phyloP scores from a whole-genome alignment of 2,797 vertebrate species.

The Bufotes viridis region DNA sequence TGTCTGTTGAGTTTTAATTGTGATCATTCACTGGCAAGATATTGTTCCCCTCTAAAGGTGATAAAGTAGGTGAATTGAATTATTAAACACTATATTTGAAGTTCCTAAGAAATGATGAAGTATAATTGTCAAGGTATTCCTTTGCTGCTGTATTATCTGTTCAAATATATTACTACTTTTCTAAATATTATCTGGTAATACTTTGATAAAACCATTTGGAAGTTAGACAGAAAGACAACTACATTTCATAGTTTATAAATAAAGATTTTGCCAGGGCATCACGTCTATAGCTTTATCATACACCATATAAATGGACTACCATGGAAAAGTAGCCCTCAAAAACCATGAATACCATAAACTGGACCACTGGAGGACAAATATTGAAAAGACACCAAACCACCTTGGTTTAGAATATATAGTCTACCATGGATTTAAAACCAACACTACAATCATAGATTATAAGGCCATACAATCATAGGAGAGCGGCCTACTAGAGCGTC shows the following conservation, averaged over 20 bases:
- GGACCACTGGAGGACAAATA: too few relatives aligned
- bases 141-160: background rate
- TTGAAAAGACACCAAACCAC: too few relatives aligned
- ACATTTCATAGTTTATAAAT: background rate
- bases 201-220: background rate
- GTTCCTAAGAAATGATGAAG: background rate
- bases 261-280: background rate
- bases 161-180: background rate
- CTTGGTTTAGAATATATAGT: too few relatives aligned
- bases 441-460: too few relatives aligned
- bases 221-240: background rate
- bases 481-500: too few relatives aligned
- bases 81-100: background rate
- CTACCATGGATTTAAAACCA: too few relatives aligned
- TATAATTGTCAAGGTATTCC: slow-evolving; percentile 1
- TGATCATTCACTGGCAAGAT: slow-evolving; percentile 7
- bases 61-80: background rate
- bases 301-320: too few relatives aligned
- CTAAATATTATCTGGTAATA: background rate
- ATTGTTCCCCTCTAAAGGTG: background rate
- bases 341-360: too few relatives aligned
- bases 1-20: slow-evolving; percentile 29
- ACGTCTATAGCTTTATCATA: too few relatives aligned
- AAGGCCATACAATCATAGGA: too few relatives aligned
- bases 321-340: too few relatives aligned